Base-by-base conservation (phyloP, 2,113 vertebrate genomes). In the Rhinolophus sinicus region DNA sequence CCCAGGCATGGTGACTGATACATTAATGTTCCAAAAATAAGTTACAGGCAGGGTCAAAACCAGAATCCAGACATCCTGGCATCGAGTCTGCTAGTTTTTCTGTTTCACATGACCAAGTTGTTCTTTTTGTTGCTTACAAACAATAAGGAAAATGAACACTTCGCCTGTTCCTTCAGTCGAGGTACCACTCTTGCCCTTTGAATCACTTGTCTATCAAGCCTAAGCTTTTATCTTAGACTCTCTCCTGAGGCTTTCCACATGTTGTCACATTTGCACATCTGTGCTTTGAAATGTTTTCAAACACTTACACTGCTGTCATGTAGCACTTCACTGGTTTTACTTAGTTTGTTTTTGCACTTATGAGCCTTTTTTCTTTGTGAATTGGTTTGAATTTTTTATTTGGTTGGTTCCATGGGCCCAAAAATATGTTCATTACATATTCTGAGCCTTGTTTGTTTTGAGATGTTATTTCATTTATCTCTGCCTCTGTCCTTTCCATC, bases 201-300 rank as follows among this genome's bases (percentile, higher is more conserved):
- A 87, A 75, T 50, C 19, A 89, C 83, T 30, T 91, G 44, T 80
- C 60, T 56, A 9, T 72, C 60, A 93, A 44, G 44, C 83, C 69
- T 62, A 18, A 52, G 54, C 56, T 96, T 97, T 93, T 88, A 40
- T 85, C 81, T 94, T 58, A 26, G 81, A 91, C 40, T 28, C 22
- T 93, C 77, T 90, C 64, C 44, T 8, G 75, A 92, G 75, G 73
- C 28, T 85, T 93, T 93, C 89, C 87, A 84, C 35, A 24, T 70
- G 78, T 18, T 89, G 70, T 80, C 54, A 64, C 64, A 69, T 33
- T 73, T 81, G 67, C 82, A 72, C 94, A 95, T 76, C 67, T 87
- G 87, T 87, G 76, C 60, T 95, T 89, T 94, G 92, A 92, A 93
- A 81, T 30, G 15, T 85, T 85, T 89, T 92, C 65, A 88, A 87